A percentile compares a stretch with the other conserved stretches of the same genome.
These are phyloP conservation scores for Ageneiosus marmoratus DNA, from an alignment of 2,113 vertebrate species.

Conservation along the genomic window DNA sequence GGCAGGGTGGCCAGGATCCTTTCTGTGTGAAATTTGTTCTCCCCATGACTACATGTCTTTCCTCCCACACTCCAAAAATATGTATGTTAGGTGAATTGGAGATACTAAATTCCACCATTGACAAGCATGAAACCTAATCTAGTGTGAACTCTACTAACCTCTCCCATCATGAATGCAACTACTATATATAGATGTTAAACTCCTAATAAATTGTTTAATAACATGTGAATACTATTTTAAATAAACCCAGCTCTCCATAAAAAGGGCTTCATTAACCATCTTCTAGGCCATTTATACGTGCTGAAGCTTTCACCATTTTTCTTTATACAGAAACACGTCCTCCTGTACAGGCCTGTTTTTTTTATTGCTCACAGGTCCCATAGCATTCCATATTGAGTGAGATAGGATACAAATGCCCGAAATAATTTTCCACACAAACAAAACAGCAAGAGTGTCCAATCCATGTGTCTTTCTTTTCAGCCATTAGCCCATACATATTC, in stretches of 20 bases:
- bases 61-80: too few species aligned
- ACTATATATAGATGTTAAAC: too few species aligned
- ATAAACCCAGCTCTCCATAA: not conserved
- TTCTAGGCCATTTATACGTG: not conserved
- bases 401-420: slow-evolving; percentile 29
- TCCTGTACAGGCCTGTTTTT: not conserved
- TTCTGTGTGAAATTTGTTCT: too few species aligned
- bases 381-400: slow-evolving; percentile 31
- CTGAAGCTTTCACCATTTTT: not conserved
- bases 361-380: not conserved
- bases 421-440: slow-evolving; percentile 12
- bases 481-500: not conserved
- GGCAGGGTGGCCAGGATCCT: too few species aligned
- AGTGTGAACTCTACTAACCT: too few species aligned
- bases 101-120: too few species aligned
- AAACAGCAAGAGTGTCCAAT: not conserved
- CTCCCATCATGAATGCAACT: too few species aligned
- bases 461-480: not conserved
- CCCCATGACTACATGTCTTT: too few species aligned
- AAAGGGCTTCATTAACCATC: not conserved
- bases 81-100: too few species aligned
- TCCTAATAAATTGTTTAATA: not conserved
- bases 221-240: not conserved
- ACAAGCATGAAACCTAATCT: too few species aligned
- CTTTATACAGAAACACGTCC: not conserved